Percentiles rank a stretch among this genome's conserved stretches.
Evolutionary conservation across 2,888 invertebrate species (phyloP).

Genomic region (Fragum whitleyi): DNA sequence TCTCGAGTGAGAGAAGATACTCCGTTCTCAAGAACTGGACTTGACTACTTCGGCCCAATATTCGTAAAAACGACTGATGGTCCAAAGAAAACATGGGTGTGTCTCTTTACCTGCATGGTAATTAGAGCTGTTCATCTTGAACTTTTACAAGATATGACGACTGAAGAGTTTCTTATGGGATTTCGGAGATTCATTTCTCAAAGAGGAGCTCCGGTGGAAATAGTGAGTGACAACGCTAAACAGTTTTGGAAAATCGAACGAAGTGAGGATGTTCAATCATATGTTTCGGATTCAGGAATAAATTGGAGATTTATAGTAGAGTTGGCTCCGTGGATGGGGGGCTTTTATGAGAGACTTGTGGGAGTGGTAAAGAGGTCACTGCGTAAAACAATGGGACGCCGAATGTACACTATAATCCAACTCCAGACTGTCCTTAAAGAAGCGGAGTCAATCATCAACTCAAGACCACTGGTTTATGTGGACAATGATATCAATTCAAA

Average conservation of each 20-base stretch:
- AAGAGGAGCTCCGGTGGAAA: too few relatives aligned
- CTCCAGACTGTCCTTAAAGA: conserved; percentile 42
- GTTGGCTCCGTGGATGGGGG: conserved; percentile 38
- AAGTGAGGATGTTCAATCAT: conserved; percentile 14
- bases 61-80: too few relatives aligned
- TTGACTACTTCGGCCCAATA: too few relatives aligned
- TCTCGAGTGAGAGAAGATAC: conserved; percentile 8
- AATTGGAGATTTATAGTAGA: conserved; percentile 41
- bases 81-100: too few relatives aligned
- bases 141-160: too few relatives aligned
- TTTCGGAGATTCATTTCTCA: too few relatives aligned
- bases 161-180: too few relatives aligned
- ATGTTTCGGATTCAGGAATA: conserved; percentile 18
- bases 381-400: conserved; percentile 35
- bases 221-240: conserved; percentile 32
- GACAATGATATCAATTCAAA: conserved; percentile 41
- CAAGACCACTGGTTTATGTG: conserved; percentile 42
- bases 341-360: conserved; percentile 43
- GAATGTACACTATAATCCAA: conserved; percentile 28
- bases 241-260: conserved; percentile 28
- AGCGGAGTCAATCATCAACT: conserved; percentile 37
- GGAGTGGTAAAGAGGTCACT: conserved; percentile 38
- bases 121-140: too few relatives aligned
- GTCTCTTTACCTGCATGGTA: too few relatives aligned
- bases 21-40: too few relatives aligned